Percentiles rank a stretch among this genome's conserved stretches.
These are phyloP conservation scores for Picus viridis DNA, from an alignment of 2,797 vertebrate species.

Conservation along the genomic window DNA sequence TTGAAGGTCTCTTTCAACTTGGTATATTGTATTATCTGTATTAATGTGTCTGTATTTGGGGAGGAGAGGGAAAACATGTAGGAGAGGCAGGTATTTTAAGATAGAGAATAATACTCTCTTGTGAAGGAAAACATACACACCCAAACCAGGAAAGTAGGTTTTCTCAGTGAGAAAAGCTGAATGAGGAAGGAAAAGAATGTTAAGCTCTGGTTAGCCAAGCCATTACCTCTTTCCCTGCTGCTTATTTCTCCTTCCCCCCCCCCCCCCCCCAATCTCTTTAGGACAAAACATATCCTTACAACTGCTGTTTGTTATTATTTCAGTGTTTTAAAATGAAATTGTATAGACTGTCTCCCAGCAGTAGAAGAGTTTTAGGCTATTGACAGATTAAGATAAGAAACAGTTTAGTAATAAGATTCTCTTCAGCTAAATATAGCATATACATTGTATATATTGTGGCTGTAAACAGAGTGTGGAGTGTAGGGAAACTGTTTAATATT, in stretches of 20 bases:
- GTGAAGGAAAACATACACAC: not conserved
- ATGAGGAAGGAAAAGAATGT: not conserved
- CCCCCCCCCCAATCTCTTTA: not conserved
- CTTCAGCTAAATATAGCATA: slow-evolving; percentile 11
- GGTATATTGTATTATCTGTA: too few relatives aligned
- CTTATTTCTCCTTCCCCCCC: not conserved
- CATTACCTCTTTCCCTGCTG: not conserved
- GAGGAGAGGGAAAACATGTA: not conserved
- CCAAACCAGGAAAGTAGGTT: not conserved
- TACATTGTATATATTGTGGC: not conserved
- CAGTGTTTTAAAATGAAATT: not conserved
- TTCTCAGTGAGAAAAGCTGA: not conserved
- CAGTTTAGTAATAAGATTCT: not conserved
- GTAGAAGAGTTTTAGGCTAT: not conserved
- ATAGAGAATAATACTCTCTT: not conserved
- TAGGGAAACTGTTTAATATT: slow-evolving; percentile 17
- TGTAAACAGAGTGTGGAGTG: not conserved
- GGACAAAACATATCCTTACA: not conserved
- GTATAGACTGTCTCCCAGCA: slow-evolving; percentile 1
- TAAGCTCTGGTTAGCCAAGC: not conserved
- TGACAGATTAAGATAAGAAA: slow-evolving; percentile 32
- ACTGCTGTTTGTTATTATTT: not conserved
- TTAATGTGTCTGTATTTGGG: not conserved
- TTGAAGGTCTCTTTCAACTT: too few relatives aligned
- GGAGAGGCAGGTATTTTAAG: not conserved